A percentile compares a stretch with the other conserved stretches of the same genome.
Evolutionary conservation across 2,113 vertebrate genomes (phyloP).

Genomic region (Chloropsis cyanopogon): DNA sequence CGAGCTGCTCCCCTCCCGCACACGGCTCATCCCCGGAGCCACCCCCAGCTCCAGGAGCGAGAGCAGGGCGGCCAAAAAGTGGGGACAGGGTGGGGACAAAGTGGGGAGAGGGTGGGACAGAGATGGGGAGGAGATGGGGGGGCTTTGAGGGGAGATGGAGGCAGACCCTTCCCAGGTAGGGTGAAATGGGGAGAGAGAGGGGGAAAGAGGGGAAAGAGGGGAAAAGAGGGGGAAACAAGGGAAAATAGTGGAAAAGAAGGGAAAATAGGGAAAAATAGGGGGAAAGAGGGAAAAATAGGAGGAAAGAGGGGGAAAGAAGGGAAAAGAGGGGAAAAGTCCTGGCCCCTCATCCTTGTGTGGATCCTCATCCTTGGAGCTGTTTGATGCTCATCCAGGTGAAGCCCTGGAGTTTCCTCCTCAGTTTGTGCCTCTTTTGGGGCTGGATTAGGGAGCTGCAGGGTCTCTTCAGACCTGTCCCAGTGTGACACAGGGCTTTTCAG

Average conservation of each 20-base stretch:
- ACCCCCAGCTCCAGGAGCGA: neutral
- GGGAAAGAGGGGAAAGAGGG: too few species aligned
- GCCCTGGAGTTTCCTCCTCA: neutral
- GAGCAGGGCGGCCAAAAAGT: neutral
- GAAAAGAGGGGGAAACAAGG: neutral
- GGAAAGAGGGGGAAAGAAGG: neutral
- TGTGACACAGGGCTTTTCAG: fast-evolving
- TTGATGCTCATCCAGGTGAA: neutral
- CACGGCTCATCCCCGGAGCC: neutral
- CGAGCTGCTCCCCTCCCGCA: neutral
- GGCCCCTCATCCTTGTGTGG: neutral
- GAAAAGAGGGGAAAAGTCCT: neutral
- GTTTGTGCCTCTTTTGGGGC: too few species aligned
- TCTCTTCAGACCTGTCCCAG: neutral
- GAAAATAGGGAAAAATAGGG: neutral
- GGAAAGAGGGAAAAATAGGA: fast-evolving
- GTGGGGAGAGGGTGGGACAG: neutral
- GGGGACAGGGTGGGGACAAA: neutral
- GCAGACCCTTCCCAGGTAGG: neutral
- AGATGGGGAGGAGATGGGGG: neutral
- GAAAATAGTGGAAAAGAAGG: fast-evolving
- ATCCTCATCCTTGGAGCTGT: fast-evolving
- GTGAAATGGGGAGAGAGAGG: neutral
- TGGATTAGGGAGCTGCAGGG: neutral
- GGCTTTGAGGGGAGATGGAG: neutral